Evolutionary conservation across 2,888 invertebrate genomes (phyloP).

Genomic region (Spilarctia lutea): DNA sequence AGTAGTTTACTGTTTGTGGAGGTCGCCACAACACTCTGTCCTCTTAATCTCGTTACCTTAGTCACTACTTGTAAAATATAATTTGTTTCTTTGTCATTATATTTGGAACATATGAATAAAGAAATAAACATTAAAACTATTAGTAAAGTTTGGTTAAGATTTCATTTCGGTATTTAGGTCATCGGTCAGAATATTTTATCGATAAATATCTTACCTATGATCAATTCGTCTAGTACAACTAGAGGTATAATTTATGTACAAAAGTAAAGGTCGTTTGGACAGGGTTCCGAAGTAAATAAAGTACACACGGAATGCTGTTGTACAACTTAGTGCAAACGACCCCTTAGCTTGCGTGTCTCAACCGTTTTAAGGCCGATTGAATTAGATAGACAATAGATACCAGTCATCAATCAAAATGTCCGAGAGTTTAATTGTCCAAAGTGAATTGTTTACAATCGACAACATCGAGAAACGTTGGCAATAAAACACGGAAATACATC

Average conservation of each 20-base stretch:
- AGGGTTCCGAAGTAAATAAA: conserved; percentile 28
- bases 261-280: conserved; percentile 9
- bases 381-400: conserved; percentile 75
- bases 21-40: too few species aligned
- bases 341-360: conserved; percentile 67
- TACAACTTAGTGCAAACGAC: conserved; percentile 64
- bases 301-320: conserved; percentile 54
- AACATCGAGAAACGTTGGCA: conserved; percentile 1
- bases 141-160: not conserved
- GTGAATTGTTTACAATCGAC: conserved; percentile 49
- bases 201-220: not conserved
- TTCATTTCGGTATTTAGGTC: not conserved
- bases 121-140: not conserved
- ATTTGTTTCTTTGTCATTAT: not conserved
- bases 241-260: not conserved
- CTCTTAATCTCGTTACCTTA: too few species aligned
- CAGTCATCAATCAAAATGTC: conserved; percentile 75
- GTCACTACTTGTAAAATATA: not conserved
- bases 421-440: conserved; percentile 60
- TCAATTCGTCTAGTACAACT: not conserved
- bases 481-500: conserved; percentile 9
- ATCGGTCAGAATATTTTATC: not conserved
- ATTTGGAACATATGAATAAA: not conserved
- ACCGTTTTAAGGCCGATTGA: conserved; percentile 69
- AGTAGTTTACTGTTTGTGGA: too few species aligned